phyloP scores from a whole-genome alignment of 2,113 vertebrate genomes.

The Hymenochirus boettgeri region DNA sequence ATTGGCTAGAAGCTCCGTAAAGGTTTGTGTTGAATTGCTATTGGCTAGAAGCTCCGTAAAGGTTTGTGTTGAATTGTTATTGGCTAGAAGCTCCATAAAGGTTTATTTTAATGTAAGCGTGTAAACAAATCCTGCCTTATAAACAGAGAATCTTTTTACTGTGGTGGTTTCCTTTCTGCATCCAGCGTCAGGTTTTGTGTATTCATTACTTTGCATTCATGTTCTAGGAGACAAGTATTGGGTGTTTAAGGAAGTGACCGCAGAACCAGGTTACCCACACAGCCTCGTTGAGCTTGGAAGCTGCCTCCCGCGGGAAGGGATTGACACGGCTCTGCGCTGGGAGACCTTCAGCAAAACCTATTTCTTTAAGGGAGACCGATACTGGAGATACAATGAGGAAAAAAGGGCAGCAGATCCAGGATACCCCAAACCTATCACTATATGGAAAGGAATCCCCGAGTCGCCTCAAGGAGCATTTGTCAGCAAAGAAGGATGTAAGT shows the following conservation, averaged over 20 bases:
- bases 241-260: slow-evolving; percentile 92
- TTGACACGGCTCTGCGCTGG: slow-evolving; percentile 92
- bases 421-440: slow-evolving; percentile 90
- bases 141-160: too few species aligned
- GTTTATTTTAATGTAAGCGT: too few species aligned
- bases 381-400: slow-evolving; percentile 97
- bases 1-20: too few species aligned
- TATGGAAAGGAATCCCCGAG: slow-evolving; percentile 93
- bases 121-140: too few species aligned
- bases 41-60: too few species aligned
- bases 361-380: slow-evolving; percentile 96
- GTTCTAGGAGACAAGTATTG: slow-evolving; percentile 88
- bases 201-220: too few species aligned
- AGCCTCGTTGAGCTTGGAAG: slow-evolving; percentile 85
- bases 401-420: slow-evolving; percentile 81
- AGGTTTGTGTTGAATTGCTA: too few species aligned
- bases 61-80: too few species aligned
- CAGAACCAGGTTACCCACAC: slow-evolving; percentile 91
- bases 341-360: slow-evolving; percentile 94
- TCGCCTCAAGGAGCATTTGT: slow-evolving; percentile 92
- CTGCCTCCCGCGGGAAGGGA: slow-evolving; percentile 88
- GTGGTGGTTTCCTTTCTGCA: too few species aligned
- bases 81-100: too few species aligned
- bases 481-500: slow-evolving; percentile 96
- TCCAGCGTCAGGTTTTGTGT: too few species aligned